These are phyloP conservation scores for Montifringilla adamsi DNA, from an alignment of 2,113 vertebrate genomes.

Conservation along the genomic window DNA sequence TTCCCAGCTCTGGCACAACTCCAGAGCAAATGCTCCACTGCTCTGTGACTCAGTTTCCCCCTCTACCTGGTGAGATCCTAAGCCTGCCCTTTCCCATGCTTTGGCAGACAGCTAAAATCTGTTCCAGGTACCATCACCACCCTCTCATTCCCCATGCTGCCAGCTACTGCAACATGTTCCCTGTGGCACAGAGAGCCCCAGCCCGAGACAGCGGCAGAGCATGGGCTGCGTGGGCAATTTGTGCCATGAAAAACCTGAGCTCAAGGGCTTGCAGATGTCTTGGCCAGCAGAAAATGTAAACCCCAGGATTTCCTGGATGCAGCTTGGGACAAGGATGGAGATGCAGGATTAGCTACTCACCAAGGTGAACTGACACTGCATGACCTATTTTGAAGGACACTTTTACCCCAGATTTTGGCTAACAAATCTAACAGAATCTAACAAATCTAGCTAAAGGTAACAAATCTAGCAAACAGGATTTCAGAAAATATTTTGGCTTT, in stretches of 20 bases:
- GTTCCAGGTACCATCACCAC: not conserved
- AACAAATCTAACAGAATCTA: not conserved
- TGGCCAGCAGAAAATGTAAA: not conserved
- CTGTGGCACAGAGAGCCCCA: not conserved
- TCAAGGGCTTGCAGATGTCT: fast-evolving
- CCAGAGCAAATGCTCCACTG: not conserved
- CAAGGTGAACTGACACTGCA: not conserved
- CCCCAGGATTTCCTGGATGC: not conserved
- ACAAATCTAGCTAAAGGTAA: not conserved
- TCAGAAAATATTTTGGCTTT: not conserved
- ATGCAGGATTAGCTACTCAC: not conserved
- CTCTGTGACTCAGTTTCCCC: conserved; percentile 38
- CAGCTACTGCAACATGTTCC: not conserved
- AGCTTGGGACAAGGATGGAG: not conserved
- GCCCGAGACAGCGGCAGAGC: not conserved
- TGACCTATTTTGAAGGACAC: not conserved
- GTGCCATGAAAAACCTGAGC: not conserved
- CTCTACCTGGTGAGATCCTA: not conserved
- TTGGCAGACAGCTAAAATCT: not conserved
- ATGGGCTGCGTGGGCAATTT: not conserved
- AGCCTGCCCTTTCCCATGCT: not conserved
- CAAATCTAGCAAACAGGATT: not conserved
- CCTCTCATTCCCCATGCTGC: not conserved
- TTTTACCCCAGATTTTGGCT: not conserved
- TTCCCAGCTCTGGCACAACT: not conserved